Base-by-base conservation (phyloP, 2,888 invertebrate genomes). In the Tridacna crocea region DNA sequence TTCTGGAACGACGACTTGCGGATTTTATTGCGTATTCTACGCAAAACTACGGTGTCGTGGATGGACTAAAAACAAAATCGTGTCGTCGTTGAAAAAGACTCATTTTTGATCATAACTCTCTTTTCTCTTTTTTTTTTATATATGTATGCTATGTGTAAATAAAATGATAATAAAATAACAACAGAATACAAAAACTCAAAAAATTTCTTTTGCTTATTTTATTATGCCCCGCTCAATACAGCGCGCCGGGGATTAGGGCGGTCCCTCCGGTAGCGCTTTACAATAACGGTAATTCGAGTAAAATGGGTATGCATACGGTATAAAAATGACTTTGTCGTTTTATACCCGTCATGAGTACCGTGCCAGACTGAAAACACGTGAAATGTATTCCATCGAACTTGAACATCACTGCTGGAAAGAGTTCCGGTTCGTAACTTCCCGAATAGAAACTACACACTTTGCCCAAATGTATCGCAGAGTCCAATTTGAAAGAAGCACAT, bases 11-110 rank as follows among this genome's bases (percentile, higher is more conserved):
- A 27, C 2, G 26, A 72, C 72, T 8, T 72, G 72, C 58, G 26
- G 72, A 72, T 55, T 55, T 22, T 72, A 72, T 47, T 72, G 72
- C 27, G 46, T 72, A 22, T n/a, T 48, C 19, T 72, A 48, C 22
- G 19, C 26, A 15, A 47, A 48, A 17, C 48, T 48, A n/a, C 55
- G 55, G 1, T 55, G 55, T 55, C 55, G 11, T 19, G 55, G 55
- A 15, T 55, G 55, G 55, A 55, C 55, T 19, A 55, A 55, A 36
- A 36, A 55, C 55, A 55, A 19, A 10, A 55, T 55, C 11, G 55
- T 55, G 19, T 55, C 55, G 55, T 55, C 55, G 55, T 55, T 55
- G 11, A 55, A 55, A 55, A 55, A 19, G 19, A 19, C 19, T 19
- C 55, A 19, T 55, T 55, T 55, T 19, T 3, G n/a, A 72, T 46